Percentiles rank a stretch among this genome's conserved stretches.
Conservation (phyloP, 2,113 vertebrate species). For the Turnix velox region DNA sequence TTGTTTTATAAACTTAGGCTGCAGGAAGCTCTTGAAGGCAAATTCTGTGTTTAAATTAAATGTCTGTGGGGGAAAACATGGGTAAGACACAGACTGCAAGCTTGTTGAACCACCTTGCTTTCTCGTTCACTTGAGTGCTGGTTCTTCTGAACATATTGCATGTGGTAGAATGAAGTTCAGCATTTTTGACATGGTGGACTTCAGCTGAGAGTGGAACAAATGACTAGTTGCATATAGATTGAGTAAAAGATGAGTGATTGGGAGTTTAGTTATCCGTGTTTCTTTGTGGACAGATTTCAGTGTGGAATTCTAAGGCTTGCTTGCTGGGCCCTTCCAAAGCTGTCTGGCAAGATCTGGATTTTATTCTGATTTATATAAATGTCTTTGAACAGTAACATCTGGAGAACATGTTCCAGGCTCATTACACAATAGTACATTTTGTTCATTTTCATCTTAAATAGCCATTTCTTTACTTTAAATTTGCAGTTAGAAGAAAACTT, state of each 20-base stretch:
- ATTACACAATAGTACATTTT: slow-evolving; percentile 55
- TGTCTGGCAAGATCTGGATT: slow-evolving; percentile 25
- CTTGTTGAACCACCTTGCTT: not conserved
- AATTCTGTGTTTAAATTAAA: not conserved
- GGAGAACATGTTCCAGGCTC: slow-evolving; percentile 14
- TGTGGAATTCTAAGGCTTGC: not conserved
- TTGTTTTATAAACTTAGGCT: not conserved
- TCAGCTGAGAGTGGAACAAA: not conserved
- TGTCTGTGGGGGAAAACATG: not conserved
- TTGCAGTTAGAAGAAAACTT: not conserved
- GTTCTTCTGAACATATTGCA: not conserved
- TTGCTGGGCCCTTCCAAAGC: slow-evolving; percentile 5
- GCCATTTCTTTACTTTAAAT: slow-evolving; percentile 6
- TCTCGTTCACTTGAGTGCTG: not conserved
- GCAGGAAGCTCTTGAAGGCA: not conserved
- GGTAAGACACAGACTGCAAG: not conserved
- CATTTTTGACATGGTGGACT: not conserved
- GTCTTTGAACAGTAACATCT: slow-evolving; percentile 53
- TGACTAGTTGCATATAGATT: not conserved
- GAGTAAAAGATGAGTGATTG: not conserved
- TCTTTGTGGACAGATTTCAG: not conserved
- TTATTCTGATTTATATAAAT: slow-evolving; percentile 43
- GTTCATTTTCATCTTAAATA: slow-evolving; percentile 48
- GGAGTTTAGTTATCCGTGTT: not conserved
- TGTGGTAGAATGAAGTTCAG: not conserved